Percentiles rank a stretch among this genome's conserved stretches.
Evolutionary conservation across 2,797 vertebrate species (phyloP).

Genomic region (Melopsittacus undulatus): DNA sequence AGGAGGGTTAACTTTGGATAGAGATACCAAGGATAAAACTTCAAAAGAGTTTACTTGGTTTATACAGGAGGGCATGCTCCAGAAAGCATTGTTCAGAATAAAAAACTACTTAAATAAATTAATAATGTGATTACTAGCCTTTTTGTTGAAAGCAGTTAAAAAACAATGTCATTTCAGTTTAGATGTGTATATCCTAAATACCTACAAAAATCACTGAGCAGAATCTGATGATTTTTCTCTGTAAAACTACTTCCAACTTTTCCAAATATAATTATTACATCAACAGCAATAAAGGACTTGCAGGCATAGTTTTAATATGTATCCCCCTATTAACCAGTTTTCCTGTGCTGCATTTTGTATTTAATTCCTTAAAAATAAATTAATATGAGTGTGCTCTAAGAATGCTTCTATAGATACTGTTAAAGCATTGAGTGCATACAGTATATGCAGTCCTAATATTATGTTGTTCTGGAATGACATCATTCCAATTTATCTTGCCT

Average conservation of each 20-base stretch:
- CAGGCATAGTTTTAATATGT: not conserved
- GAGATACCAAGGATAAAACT: not conserved
- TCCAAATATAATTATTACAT: not conserved
- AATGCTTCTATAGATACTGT: not conserved
- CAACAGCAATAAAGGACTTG: not conserved
- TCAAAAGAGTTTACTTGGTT: not conserved
- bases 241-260: not conserved
- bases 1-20: not conserved
- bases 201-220: not conserved
- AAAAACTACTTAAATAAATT: not conserved
- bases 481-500: not conserved
- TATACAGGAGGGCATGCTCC: not conserved
- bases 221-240: not conserved
- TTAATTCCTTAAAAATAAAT: constrained; percentile 3
- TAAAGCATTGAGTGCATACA: not conserved
- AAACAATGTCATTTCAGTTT: not conserved
- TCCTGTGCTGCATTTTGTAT: not conserved
- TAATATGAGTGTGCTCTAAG: not conserved
- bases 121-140: not conserved
- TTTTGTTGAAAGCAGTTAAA: not conserved
- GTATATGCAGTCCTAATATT: not conserved
- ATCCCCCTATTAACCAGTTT: not conserved
- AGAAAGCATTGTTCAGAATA: constrained; percentile 5
- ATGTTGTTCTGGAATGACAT: not conserved
- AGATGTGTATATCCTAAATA: not conserved